Base-by-base conservation (phyloP, 2,888 invertebrate species). In the Leptarthrus brevirostris region DNA sequence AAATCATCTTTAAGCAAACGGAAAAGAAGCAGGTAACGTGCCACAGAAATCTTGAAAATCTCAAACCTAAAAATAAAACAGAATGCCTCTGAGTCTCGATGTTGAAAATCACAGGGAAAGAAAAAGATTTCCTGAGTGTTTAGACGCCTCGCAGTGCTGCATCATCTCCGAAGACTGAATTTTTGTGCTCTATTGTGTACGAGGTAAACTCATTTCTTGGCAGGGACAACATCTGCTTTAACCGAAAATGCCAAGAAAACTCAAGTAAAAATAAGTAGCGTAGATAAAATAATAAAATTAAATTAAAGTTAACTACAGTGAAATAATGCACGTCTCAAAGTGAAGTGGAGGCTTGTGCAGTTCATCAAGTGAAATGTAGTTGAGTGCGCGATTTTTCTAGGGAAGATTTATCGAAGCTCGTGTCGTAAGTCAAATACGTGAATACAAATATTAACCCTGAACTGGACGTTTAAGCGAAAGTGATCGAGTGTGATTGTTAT, bases 41-140 rank as follows among this genome's bases (percentile, higher is more conserved):
- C 61, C 36, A 40, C 61, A 40, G 36, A 61, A 61, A 61, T 61
- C 61, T 36, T 36, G 40, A 61, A n/a, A 61, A 40, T 20, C 36
- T 34, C 61, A 20, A 30, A 20, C 61, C 61, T 61, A 61, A 61
- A 61, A 61, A 61, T 61, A 61, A 61, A 61, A 61, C 61, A 61
- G 61, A 61, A 61, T 61, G 40, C 61, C 22, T 16, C 36, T 34
- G 4, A 61, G 61, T 61, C 34, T 58, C 30, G 40, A 22, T 22
- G 22, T 40, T 61, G 20, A 61, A 61, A 61, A 36, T 61, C 40
- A 22, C 40, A 40, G 61, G 61, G 61, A 40, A 61, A 24, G 61
- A 61, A 61, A 61, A 61, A 61, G 61, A 61, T 61, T 61, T 61
- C 36, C 20, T 40, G 61, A 61, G 36, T 20, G 8, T 36, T 40